These are phyloP conservation scores for Gnathonemus longibarbis DNA, from an alignment of 2,113 vertebrate genomes.

Conservation along the genomic window DNA sequence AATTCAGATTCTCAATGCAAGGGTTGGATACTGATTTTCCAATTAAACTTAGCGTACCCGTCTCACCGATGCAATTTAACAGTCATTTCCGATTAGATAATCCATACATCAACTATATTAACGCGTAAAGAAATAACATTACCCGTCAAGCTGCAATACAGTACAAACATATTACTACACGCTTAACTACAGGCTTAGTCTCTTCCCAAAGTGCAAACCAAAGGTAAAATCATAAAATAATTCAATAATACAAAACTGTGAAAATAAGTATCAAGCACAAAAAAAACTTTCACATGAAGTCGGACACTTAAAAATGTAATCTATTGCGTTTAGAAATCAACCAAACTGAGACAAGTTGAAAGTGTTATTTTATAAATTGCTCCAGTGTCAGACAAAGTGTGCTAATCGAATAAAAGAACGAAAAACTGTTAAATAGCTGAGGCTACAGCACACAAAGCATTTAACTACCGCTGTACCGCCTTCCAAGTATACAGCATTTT, in stretches of 20 bases:
- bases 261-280: neutral
- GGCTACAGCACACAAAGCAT: neutral
- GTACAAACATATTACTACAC: neutral
- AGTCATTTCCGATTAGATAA: neutral
- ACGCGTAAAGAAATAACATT: neutral
- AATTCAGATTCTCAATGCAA: neutral
- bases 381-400: neutral
- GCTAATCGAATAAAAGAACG: neutral
- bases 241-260: neutral
- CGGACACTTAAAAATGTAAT: neutral
- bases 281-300: neutral
- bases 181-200: neutral
- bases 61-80: neutral
- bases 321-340: neutral
- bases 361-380: neutral
- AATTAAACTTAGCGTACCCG: neutral
- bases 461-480: neutral
- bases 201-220: neutral
- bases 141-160: neutral
- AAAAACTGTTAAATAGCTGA: neutral
- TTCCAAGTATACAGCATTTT: neutral
- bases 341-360: neutral
- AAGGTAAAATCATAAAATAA: neutral
- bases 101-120: neutral
- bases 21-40: neutral